A percentile compares a stretch with the other conserved stretches of the same genome.
Conservation (phyloP, 2,113 vertebrate species). For the Ondatra zibethicus region DNA sequence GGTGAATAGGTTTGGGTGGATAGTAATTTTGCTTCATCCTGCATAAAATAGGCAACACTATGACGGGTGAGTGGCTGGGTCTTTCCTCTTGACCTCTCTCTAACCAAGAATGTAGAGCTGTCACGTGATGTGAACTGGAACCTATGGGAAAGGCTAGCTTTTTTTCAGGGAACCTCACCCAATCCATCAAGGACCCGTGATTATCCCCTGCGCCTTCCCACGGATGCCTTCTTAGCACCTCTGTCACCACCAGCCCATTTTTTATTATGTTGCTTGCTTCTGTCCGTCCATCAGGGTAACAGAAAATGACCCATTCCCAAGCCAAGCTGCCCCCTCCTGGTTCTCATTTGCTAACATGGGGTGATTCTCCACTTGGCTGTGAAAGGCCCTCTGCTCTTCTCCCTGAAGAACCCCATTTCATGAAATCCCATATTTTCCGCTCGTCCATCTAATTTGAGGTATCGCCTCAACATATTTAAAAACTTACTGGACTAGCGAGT, state of each 20-base stretch:
- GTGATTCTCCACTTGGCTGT: no score
- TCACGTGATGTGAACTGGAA: background rate
- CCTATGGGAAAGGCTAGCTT: background rate
- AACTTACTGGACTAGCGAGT: background rate
- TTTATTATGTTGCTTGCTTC: background rate
- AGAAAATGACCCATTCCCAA: background rate
- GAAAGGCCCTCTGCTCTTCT: background rate
- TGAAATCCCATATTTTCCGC: background rate
- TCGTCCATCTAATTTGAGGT: background rate
- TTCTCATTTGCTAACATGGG: background rate
- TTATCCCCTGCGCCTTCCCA: background rate
- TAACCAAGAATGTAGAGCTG: constrained; percentile 2
- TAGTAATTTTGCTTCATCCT: background rate
- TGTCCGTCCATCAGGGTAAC: background rate
- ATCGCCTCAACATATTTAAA: background rate
- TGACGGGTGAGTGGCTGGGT: background rate
- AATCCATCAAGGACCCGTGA: background rate
- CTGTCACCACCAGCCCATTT: background rate
- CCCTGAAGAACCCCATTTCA: background rate
- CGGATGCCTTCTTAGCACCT: background rate
- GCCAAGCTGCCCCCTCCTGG: background rate
- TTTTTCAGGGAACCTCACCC: background rate
- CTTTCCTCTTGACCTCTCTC: background rate
- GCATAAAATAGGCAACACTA: background rate
- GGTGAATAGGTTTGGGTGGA: background rate